Evolutionary conservation across 2,797 vertebrate species (phyloP).

Genomic region (Gouania willdenowi): DNA sequence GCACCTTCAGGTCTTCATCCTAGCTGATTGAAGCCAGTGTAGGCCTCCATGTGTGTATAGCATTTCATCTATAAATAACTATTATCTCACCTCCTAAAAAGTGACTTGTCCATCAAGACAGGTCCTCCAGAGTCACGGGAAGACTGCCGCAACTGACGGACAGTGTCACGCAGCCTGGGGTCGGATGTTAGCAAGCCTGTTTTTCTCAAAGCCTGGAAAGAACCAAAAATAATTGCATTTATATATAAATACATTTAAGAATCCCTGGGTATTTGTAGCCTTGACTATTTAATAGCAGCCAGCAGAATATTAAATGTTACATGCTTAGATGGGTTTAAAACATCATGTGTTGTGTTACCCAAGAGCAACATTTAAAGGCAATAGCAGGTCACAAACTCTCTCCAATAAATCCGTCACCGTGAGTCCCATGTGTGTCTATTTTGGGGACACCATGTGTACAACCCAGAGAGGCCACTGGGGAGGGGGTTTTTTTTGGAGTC

Average conservation of each 20-base stretch:
- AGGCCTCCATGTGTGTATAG: background rate
- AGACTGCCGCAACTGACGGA: conserved; percentile 74
- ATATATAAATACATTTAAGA: too few relatives aligned
- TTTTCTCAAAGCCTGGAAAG: conserved; percentile 78
- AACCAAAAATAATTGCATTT: background rate
- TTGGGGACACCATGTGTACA: conserved; percentile 34
- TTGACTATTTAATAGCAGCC: too few relatives aligned
- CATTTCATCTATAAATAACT: conserved; percentile 5
- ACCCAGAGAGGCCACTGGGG: conserved; percentile 11
- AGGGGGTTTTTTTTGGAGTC: conserved; percentile 12
- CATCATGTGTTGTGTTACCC: background rate
- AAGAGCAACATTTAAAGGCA: conserved; percentile 10
- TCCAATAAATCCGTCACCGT: conserved; percentile 11
- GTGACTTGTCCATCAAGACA: conserved; percentile 81
- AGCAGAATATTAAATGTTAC: conserved; percentile 1
- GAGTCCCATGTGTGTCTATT: conserved; percentile 45
- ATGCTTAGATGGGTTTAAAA: conserved; percentile 1
- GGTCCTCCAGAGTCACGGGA: conserved; percentile 71
- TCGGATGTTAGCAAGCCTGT: conserved; percentile 86
- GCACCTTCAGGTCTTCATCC: too few relatives aligned
- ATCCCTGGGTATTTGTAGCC: too few relatives aligned
- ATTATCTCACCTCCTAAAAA: conserved; percentile 81
- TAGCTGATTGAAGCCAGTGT: too few relatives aligned
- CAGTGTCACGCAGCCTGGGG: conserved; percentile 83
- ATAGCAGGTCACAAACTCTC: background rate